These are phyloP conservation scores for Tylochromis polylepis DNA, from an alignment of 2,113 vertebrate genomes.

Conservation along the genomic window DNA sequence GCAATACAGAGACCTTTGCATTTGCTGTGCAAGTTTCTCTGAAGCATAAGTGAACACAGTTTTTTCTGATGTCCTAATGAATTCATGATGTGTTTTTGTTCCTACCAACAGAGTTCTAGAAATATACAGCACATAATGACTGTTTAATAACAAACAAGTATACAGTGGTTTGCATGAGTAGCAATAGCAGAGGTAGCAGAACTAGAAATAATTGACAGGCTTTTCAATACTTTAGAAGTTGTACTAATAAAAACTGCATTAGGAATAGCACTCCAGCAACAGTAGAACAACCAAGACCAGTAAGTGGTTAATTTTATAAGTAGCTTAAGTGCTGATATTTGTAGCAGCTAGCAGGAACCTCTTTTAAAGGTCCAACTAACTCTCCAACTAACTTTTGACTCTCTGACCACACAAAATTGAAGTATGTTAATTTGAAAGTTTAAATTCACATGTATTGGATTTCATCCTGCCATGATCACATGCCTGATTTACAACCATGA, in stretches of 20 bases:
- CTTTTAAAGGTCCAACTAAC: not conserved
- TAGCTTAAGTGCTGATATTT: not conserved
- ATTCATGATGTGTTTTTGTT: not conserved
- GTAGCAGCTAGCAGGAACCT: not conserved
- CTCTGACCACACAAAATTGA: not conserved
- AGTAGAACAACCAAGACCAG: not conserved
- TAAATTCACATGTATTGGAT: not conserved
- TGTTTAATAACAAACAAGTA: not conserved
- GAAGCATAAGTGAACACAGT: not conserved
- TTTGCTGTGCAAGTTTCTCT: not conserved
- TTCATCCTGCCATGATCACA: not conserved
- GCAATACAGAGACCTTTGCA: not conserved
- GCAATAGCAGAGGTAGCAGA: not conserved
- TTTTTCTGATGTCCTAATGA: not conserved
- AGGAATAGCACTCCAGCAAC: not conserved
- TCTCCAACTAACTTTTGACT: not conserved
- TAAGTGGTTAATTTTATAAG: not conserved
- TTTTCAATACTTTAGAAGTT: not conserved
- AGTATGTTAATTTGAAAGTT: not conserved
- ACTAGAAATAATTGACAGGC: not conserved
- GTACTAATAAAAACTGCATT: not conserved
- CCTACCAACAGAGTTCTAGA: not conserved
- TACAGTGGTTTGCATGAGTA: not conserved
- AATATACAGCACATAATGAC: not conserved
- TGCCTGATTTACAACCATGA: not conserved